A percentile compares a stretch with the other conserved stretches of the same genome.
Evolutionary conservation across 2,113 vertebrate species (phyloP).

Genomic region (Martes martes): DNA sequence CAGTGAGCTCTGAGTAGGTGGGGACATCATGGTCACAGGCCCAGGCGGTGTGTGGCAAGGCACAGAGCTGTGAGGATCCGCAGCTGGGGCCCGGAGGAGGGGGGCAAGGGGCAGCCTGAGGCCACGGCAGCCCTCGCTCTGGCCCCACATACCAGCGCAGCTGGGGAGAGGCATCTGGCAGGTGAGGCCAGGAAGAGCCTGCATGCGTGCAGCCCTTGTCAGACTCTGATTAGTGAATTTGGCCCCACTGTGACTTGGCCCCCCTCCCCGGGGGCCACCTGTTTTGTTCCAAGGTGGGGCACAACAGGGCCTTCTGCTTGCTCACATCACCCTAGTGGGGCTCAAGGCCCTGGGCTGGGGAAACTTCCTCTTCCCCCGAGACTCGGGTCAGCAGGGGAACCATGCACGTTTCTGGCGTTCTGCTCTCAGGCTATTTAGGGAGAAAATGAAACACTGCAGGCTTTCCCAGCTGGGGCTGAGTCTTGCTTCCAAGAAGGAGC

Average conservation of each 20-base stretch:
- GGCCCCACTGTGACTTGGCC: fast-evolving
- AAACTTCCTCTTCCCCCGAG: no score
- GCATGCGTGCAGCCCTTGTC: background rate
- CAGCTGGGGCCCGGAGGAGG: fast-evolving
- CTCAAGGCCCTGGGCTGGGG: background rate
- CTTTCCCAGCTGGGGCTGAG: background rate
- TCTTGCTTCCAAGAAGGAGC: background rate
- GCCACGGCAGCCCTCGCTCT: background rate
- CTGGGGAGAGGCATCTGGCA: background rate
- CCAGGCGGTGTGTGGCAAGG: background rate
- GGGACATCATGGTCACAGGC: background rate
- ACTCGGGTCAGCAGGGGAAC: background rate
- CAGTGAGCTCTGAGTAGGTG: background rate
- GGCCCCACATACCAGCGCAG: fast-evolving
- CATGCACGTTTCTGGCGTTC: background rate
- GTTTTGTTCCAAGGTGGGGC: background rate
- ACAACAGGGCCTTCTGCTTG: fast-evolving
- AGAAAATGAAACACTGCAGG: background rate
- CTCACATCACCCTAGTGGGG: fast-evolving
- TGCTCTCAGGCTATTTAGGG: background rate
- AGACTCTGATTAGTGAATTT: fast-evolving
- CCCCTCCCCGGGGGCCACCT: background rate
- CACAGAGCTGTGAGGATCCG: background rate
- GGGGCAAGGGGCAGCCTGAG: background rate
- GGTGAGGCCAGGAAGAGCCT: background rate